Evolutionary conservation across 2,797 vertebrate genomes (phyloP), one percentile per base, ranked within the genome.

Genomic region (Lagorchestes hirsutus): DNA sequence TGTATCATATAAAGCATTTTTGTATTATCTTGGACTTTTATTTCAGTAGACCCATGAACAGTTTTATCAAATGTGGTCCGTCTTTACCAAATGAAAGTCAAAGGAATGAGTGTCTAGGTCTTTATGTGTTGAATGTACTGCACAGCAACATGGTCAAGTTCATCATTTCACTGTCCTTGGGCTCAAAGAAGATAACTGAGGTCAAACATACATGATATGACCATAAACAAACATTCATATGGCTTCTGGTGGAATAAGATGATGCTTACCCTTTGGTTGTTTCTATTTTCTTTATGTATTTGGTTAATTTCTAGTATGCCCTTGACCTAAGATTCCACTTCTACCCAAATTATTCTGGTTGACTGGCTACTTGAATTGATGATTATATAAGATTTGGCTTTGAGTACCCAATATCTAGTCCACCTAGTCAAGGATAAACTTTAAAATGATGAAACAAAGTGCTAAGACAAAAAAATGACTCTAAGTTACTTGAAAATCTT

Each of bases 381-480:
- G 96, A 96, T 95, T 95, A 93, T 40, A 91, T 82, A 94, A 96
- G 58, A 95, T 91, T 97, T 96, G 52, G 67, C 95, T 92, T 96
- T 94, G 40, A 59, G 55, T 91, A 93, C 52, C 58, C 87, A 50
- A 90, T 9, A 18, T 94, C 93, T 93, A 96, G 67, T 74, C 91
- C 93, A 95, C 31, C 91, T 93, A 96, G 95, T 94, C 94, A 96
- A 90, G 91, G 93, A 31, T 91, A 46, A 82, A 46, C 40, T 82
- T 46, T 6, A 82, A 82, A 46, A 46, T 46, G n/a, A 10, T 82
- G 74, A 82, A 82, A 82, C 22, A 82, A 82, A 82, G 22, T 82
- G 74, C 74, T 82, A 82, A 82, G 24, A 50, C 40, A 52, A 52
- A 82, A 82, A 82, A 82, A 46, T 82, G 74, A 82, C 74, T 82